These are phyloP conservation scores for Huso huso DNA, from an alignment of 2,797 vertebrate genomes.

Conservation along the genomic window DNA sequence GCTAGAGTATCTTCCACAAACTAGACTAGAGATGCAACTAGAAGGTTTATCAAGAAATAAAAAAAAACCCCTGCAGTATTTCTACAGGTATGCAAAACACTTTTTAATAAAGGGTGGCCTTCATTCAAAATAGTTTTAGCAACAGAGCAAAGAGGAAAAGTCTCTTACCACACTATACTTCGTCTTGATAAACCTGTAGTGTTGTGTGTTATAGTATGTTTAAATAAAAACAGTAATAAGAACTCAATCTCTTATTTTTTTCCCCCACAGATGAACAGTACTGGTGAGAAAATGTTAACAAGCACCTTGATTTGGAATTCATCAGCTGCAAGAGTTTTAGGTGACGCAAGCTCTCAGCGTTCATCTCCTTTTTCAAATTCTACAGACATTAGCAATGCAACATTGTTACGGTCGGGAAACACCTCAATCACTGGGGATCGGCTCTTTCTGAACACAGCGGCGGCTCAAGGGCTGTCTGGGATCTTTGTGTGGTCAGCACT, in stretches of 20 bases:
- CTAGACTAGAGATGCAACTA: too few relatives aligned
- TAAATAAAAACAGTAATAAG: too few relatives aligned
- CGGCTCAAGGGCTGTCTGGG: constrained; percentile 70
- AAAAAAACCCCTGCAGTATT: too few relatives aligned
- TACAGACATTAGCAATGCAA: constrained; percentile 46
- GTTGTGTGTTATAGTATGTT: too few relatives aligned
- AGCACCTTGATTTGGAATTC: constrained; percentile 9
- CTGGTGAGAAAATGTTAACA: constrained; percentile 18
- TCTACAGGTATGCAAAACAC: too few relatives aligned
- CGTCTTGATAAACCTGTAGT: too few relatives aligned
- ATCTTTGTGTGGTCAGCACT: constrained; percentile 83
- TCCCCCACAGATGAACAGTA: constrained; percentile 45
- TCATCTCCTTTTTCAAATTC: constrained; percentile 36
- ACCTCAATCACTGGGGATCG: constrained; percentile 34
- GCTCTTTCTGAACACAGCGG: constrained; percentile 74
- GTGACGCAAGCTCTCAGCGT: constrained; percentile 24
- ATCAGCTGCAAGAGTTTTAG: constrained; percentile 24
- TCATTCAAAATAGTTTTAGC: too few relatives aligned
- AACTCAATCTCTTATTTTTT: neutral
- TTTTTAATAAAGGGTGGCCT: too few relatives aligned
- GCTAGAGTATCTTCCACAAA: too few relatives aligned
- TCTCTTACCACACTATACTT: too few relatives aligned
- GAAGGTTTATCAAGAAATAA: too few relatives aligned
- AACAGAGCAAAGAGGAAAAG: too few relatives aligned
- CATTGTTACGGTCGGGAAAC: constrained; percentile 48